Base-by-base conservation (phyloP, 2,888 invertebrate species). In the Trachelus iudaicus region DNA sequence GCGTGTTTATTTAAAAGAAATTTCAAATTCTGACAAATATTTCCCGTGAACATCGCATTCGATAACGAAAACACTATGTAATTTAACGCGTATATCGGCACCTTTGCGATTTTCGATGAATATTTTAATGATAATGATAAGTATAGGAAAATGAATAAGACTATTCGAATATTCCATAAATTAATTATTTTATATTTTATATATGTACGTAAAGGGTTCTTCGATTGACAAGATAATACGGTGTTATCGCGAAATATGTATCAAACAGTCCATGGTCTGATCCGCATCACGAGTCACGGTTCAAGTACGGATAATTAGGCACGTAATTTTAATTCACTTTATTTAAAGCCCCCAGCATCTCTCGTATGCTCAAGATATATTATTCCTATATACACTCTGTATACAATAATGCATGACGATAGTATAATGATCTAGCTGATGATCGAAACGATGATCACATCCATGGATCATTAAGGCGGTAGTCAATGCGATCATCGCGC, bases 301-400 rank as follows among this genome's bases (percentile, higher is more conserved):
- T 40, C 81, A 85, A 85, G 79, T 79, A 76, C 75, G 78, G 75
- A 80, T 83, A 85, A 85, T 85, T 83, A 85, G 83, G 82, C 84
- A 85, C 83, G 84, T 84, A 85, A 85, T 82, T 82, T 81, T 83
- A 82, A 84, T 83, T 83, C 77, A 82, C 80, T 80, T 79, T 78
- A 79, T 80, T 84, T 81, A 82, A 81, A 79, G 73, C 75, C 78
- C 77, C 79, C 80, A 80, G 75, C 82, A 79, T 79, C 78, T 79
- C 74, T 56, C 56, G 56, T 56, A 9, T 23, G 56, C 6, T 23
- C 23, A 23, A 56, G 9, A 56, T 9, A 56, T 23, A 56, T 56
- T 15, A 15, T 40, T 40, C 40, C 40, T 40, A 40, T 15, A 4
- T 4, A 37, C 6, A 40, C 15, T 40, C 15, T 40, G 40, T 6